Conservation (phyloP, 2,113 vertebrate genomes). For the Artemisiospiza belli region DNA sequence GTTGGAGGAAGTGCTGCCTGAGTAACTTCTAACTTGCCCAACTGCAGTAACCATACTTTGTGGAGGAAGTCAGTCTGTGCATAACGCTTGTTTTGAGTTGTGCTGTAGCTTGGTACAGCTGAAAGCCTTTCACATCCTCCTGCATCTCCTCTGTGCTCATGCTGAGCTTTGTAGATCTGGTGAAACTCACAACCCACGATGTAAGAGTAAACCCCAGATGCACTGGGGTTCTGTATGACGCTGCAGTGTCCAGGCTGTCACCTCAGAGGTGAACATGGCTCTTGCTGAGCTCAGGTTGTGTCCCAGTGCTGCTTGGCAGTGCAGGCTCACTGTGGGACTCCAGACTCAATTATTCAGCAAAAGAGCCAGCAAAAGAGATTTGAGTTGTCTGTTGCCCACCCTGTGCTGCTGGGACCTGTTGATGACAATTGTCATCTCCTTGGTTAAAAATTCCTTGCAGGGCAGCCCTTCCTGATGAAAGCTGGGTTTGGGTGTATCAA, state of each 20-base stretch:
- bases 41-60: neutral
- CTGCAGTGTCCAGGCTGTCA: neutral
- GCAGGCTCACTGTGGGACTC: neutral
- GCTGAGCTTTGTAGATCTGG: neutral
- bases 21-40: neutral
- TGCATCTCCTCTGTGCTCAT: neutral
- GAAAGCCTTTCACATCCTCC: neutral
- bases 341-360: neutral
- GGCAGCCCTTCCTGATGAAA: neutral
- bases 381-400: neutral
- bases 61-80: neutral
- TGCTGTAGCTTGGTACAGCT: neutral
- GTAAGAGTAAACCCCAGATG: neutral
- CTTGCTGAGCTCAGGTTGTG: neutral
- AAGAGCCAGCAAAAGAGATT: neutral
- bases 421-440: neutral
- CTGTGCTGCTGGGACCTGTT: neutral
- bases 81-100: neutral
- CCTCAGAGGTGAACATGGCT: neutral
- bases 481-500: neutral
- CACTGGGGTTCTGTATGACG: neutral
- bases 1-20: neutral
- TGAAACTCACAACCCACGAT: accelerated
- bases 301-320: neutral
- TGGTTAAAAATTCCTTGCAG: neutral